These are phyloP conservation scores for Nymphalis urticae DNA, from an alignment of 2,888 invertebrate genomes.

Conservation along the genomic window DNA sequence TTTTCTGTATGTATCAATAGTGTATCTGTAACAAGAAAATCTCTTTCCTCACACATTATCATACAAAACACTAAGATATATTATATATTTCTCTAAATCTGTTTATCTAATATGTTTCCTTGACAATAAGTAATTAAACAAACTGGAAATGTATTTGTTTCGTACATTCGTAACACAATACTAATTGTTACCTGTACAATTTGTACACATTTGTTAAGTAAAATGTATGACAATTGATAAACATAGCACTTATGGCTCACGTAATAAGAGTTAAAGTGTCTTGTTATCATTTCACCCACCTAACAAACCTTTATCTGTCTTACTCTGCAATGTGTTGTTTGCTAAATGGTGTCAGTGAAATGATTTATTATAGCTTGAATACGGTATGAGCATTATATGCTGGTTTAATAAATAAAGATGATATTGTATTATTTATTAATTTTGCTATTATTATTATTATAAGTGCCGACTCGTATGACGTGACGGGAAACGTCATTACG, in stretches of 20 bases:
- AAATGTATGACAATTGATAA: not conserved
- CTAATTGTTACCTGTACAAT: conserved; percentile 28
- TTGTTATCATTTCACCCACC: not conserved
- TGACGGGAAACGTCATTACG: too few species aligned
- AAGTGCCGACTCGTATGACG: too few species aligned
- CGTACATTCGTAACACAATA: conserved; percentile 26
- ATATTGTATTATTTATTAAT: too few species aligned
- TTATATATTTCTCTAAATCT: too few species aligned
- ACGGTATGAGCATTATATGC: not conserved
- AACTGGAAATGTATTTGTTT: conserved; percentile 12
- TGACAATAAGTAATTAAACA: too few species aligned
- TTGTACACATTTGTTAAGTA: conserved; percentile 25
- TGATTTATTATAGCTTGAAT: conserved; percentile 20
- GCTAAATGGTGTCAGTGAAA: conserved; percentile 18
- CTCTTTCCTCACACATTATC: not conserved
- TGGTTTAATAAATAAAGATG: not conserved
- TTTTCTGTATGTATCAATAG: too few species aligned
- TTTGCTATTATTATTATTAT: too few species aligned
- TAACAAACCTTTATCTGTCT: conserved; percentile 23
- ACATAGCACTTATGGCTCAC: not conserved
- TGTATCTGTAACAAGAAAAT: too few species aligned
- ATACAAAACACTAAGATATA: not conserved
- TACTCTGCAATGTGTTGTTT: conserved; percentile 23
- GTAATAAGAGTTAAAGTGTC: conserved; percentile 9
- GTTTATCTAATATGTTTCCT: too few species aligned